A percentile compares a stretch with the other conserved stretches of the same genome.
These are phyloP conservation scores for Lepidocyrtoides sp. DNA, from an alignment of 2,888 invertebrate genomes.

Conservation along the genomic window DNA sequence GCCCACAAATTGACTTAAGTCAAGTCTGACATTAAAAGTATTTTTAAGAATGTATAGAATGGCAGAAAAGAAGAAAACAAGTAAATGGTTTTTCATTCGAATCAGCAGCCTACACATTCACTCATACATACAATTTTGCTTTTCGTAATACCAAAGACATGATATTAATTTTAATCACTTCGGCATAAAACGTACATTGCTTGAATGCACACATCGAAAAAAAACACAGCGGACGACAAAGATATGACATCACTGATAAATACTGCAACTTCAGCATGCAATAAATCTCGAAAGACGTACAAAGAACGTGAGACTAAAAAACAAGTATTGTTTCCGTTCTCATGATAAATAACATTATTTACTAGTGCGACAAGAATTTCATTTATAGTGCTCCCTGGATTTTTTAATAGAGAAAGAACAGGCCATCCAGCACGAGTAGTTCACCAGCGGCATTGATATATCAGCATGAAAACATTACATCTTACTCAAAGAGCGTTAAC, in stretches of 20 bases:
- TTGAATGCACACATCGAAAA: neutral
- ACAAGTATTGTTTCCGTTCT: conserved; percentile 18
- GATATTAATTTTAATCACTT: conserved; percentile 37
- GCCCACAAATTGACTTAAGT: neutral
- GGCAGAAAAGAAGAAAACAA: too few relatives aligned
- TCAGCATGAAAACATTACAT: too few relatives aligned
- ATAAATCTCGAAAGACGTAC: neutral
- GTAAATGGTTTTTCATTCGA: conserved; percentile 9
- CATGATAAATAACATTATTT: neutral
- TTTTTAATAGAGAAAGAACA: neutral
- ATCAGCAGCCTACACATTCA: neutral
- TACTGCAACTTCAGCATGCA: conserved; percentile 19
- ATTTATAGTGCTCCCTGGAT: neutral
- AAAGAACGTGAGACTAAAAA: conserved; percentile 8
- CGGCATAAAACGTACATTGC: neutral
- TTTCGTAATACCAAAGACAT: neutral
- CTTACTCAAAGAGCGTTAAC: too few relatives aligned
- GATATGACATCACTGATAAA: conserved; percentile 28
- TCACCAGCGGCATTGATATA: too few relatives aligned
- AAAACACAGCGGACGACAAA: neutral
- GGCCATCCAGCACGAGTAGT: too few relatives aligned
- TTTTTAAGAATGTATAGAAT: neutral
- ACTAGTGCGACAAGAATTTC: too few relatives aligned
- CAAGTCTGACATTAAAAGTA: neutral
- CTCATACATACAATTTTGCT: neutral